These are phyloP conservation scores for Vulpes ferrilata DNA, from an alignment of 2,113 vertebrate species.

Conservation along the genomic window DNA sequence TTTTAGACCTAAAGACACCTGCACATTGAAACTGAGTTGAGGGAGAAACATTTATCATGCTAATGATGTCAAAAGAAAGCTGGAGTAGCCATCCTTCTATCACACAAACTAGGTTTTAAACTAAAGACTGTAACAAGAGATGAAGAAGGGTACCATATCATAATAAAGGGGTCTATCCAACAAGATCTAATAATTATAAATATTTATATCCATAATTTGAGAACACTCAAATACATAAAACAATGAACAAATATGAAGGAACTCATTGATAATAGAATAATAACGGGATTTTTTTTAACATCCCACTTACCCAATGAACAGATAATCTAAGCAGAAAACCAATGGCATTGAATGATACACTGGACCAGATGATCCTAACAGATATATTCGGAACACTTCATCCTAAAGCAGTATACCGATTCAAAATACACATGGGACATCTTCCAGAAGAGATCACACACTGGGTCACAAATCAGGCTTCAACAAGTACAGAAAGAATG, in stretches of 20 bases:
- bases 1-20: not conserved
- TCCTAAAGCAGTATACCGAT: not conserved
- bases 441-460: not conserved
- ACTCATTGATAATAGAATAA: not conserved
- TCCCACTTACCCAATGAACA: not conserved
- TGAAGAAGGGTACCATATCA: not conserved
- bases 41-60: not conserved
- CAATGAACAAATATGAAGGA: not conserved
- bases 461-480: not conserved
- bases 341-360: not conserved
- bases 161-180: not conserved
- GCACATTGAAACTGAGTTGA: not conserved
- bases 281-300: not conserved
- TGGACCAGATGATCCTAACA: not conserved
- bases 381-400: not conserved
- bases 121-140: not conserved
- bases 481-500: not conserved
- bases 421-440: not conserved
- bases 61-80: not conserved
- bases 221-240: not conserved
- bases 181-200: not conserved
- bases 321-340: not conserved
- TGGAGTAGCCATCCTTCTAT: not conserved
- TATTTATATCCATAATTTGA: not conserved
- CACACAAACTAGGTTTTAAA: not conserved